These are phyloP conservation scores for Mus minutoides DNA, from an alignment of 2,797 vertebrate species.

Conservation along the genomic window DNA sequence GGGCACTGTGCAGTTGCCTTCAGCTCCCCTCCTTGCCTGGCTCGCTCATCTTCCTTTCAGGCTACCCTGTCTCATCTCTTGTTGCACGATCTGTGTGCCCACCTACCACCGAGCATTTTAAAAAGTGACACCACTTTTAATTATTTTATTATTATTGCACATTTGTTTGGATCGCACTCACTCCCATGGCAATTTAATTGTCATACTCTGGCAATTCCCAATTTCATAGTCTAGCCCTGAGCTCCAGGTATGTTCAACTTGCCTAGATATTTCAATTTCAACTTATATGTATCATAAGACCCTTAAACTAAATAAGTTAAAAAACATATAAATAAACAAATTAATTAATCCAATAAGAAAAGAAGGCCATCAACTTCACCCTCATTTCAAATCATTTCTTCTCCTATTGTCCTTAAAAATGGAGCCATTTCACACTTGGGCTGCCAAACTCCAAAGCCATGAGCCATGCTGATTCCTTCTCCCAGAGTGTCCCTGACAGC, in stretches of 20 bases:
- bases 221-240: neutral
- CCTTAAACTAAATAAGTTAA: neutral
- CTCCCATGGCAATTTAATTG: neutral
- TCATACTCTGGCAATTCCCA: neutral
- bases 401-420: neutral
- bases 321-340: neutral
- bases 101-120: neutral
- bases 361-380: neutral
- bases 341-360: neutral
- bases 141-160: neutral
- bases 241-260: neutral
- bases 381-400: neutral
- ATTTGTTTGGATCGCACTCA: neutral
- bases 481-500: neutral
- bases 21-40: neutral
- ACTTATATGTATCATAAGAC: neutral
- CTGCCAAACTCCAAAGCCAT: neutral
- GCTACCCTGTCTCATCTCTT: neutral
- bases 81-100: neutral
- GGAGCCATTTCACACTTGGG: neutral
- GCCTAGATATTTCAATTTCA: neutral
- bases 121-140: neutral
- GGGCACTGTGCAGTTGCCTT: neutral
- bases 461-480: neutral
- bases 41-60: neutral